A percentile compares a stretch with the other conserved stretches of the same genome.
These are phyloP conservation scores for Aphelenchoides fujianensis DNA, from an alignment of 1,140 invertebrate genomes.

Conservation along the genomic window DNA sequence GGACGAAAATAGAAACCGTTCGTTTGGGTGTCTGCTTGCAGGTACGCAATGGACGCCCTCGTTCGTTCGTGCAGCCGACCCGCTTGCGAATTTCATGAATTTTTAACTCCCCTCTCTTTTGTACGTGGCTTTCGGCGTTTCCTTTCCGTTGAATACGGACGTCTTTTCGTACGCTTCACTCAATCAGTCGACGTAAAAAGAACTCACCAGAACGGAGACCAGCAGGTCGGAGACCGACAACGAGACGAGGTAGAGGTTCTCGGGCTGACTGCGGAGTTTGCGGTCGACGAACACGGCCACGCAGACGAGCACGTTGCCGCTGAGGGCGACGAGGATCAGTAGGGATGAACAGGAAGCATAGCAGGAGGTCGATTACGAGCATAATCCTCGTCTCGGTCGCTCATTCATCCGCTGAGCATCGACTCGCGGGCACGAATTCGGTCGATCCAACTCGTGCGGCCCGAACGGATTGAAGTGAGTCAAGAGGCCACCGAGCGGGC, in stretches of 20 bases:
- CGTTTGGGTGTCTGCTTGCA: too few relatives aligned
- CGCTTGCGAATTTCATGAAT: too few relatives aligned
- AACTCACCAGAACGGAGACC: slow-evolving; percentile 78
- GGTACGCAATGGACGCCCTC: too few relatives aligned
- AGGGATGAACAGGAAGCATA: slow-evolving; percentile 74
- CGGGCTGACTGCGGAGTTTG: slow-evolving; percentile 57
- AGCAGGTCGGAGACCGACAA: slow-evolving; percentile 70
- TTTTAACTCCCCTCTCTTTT: neutral
- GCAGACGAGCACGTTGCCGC: slow-evolving; percentile 59
- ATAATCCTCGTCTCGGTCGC: slow-evolving; percentile 18
- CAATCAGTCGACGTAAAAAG: too few relatives aligned
- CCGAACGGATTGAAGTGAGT: too few relatives aligned
- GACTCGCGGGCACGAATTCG: too few relatives aligned
- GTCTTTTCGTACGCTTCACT: neutral
- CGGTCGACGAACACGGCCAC: slow-evolving; percentile 58
- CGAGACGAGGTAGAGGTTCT: slow-evolving; percentile 70
- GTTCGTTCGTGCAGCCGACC: too few relatives aligned
- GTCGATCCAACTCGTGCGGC: too few relatives aligned
- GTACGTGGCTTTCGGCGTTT: neutral
- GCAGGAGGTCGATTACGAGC: slow-evolving; percentile 29
- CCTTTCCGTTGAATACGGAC: neutral
- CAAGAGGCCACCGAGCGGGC: too few relatives aligned
- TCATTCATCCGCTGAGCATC: slow-evolving; percentile 10
- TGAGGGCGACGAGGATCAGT: slow-evolving; percentile 62
- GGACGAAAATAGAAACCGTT: too few relatives aligned